Evolutionary conservation across 92 coral and sea anemone genomes (phyloP), one percentile per base, ranked within the genome.

Genomic region (Nematostella vectensis): DNA sequence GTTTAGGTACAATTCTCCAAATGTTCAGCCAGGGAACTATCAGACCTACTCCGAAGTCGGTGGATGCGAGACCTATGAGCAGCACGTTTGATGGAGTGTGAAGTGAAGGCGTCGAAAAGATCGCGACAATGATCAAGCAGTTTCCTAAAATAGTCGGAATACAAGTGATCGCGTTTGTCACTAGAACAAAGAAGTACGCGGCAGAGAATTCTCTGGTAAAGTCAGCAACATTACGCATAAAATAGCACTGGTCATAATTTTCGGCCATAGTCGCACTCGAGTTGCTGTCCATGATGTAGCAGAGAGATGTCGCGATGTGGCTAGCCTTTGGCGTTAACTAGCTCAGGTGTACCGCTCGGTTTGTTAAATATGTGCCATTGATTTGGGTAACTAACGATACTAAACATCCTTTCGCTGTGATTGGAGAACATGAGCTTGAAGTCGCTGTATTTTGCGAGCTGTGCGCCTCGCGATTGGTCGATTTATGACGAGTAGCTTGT

Each of bases 41-140:
- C 1, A 67, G 58, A 2, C 74, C 74, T 17, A 67, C 74, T 18
- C 74, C 74, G 4, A 56, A 49, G 26, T 67, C 74, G 15, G 74
- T 48, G 17, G 44, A 67, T 12, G 74, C 74, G 12, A 67, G 65
- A 2, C 74, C 74, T 9, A 58, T 61, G 0, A 67, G 65, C 25
- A 67, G 65, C 4, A 67, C 61, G 31, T 56, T 58, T 16, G 74
- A 67, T 4, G 74, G 74, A 8, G 74, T 56, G 29, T 67, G 65
- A 9, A 67, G 58, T 0, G 50, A 47, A 23, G 74, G 74, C 17
- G 31, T 25, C 24, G 57, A 56, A 56, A 47, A 67, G 11, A 67
- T 57, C 12, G 55, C 74, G 12, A 47, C 19, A 47, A 67, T 56
- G 17, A 67, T 58, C 25, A 67, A 21, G 26, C 43, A 17, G 27